Conservation (phyloP, 2,797 vertebrate species). For the Rhinogobio ventralis region DNA sequence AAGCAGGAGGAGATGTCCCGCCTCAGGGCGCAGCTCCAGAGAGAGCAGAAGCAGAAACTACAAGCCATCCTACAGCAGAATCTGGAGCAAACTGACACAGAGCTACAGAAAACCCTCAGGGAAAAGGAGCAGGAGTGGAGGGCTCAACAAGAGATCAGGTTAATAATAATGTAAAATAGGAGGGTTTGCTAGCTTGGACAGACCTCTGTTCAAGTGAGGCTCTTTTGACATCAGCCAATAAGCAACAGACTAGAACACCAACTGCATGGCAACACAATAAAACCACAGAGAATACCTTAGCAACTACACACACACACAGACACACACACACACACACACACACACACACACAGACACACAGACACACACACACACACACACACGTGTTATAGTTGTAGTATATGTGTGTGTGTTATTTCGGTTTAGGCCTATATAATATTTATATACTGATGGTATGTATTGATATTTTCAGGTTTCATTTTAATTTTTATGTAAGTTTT, state of each 20-base stretch:
- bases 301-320: no score
- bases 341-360: no score
- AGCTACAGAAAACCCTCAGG: conserved; percentile 59
- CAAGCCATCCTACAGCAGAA: conserved; percentile 78
- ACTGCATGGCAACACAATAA: no score
- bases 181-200: not conserved
- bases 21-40: conserved; percentile 82
- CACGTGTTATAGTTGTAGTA: no score
- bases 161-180: not conserved
- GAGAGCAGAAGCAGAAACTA: conserved; percentile 82
- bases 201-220: not conserved
- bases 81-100: conserved; percentile 74
- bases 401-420: no score
- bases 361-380: no score
- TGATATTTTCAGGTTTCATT: no score
- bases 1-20: conserved; percentile 89
- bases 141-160: conserved; percentile 69
- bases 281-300: no score
- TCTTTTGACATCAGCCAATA: not conserved
- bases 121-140: conserved; percentile 82
- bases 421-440: no score
- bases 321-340: no score
- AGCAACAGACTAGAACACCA: not conserved
- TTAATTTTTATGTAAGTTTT: no score
- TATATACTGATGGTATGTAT: no score